Conservation (phyloP, 2,797 vertebrate genomes). For the Xenentodon cancila region DNA sequence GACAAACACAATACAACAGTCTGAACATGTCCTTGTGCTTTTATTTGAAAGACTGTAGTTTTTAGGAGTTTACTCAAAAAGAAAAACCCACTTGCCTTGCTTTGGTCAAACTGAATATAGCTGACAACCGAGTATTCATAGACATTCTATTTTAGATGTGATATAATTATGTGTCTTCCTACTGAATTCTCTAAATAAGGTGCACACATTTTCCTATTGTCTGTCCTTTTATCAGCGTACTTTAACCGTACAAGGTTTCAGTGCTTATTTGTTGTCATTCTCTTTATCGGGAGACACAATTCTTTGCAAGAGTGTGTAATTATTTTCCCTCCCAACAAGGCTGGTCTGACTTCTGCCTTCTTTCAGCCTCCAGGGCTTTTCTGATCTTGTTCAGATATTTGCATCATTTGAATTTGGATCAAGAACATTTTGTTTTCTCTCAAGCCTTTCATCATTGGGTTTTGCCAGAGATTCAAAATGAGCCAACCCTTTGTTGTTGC, state of each 20-base stretch:
- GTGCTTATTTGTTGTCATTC: background rate
- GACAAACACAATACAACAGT: background rate
- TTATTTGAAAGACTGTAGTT: slow-evolving; percentile 12
- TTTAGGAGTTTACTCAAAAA: slow-evolving; percentile 3
- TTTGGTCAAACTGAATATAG: background rate
- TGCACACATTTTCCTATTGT: no score
- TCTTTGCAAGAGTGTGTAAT: background rate
- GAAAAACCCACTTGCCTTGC: background rate
- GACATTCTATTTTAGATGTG: no score
- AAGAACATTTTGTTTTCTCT: slow-evolving; percentile 3
- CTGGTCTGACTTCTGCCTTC: background rate
- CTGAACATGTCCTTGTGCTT: background rate
- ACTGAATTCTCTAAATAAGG: no score
- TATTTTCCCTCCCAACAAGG: background rate
- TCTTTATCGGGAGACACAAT: background rate
- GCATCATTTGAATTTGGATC: slow-evolving; percentile 11
- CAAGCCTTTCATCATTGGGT: background rate
- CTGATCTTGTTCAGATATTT: background rate
- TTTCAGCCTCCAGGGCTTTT: background rate
- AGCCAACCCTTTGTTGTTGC: background rate
- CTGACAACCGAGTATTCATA: no score
- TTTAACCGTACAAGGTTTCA: background rate
- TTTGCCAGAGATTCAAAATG: slow-evolving; percentile 3
- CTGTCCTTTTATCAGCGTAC: slow-evolving; percentile 10
- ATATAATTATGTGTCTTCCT: no score